These are phyloP conservation scores for Drosophila neutralis DNA, from an alignment of 2,888 invertebrate species.

Conservation along the genomic window DNA sequence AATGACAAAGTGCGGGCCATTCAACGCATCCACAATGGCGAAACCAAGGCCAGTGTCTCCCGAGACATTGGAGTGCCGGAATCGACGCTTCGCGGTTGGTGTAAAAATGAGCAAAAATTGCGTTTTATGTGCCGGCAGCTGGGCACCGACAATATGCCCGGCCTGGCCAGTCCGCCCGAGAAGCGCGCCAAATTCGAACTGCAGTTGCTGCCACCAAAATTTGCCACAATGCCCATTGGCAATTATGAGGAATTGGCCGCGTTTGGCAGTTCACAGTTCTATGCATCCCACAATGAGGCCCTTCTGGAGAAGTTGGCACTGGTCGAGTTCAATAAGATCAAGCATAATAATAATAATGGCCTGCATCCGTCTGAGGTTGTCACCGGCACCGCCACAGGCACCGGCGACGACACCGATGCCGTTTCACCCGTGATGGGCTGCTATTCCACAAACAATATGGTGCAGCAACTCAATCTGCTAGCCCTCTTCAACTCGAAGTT, in stretches of 20 bases:
- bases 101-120: slow-evolving; percentile 92
- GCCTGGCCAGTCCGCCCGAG: slow-evolving; percentile 73
- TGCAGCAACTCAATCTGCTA: slow-evolving; percentile 86
- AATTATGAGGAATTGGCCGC: slow-evolving; percentile 76
- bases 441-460: slow-evolving; percentile 84
- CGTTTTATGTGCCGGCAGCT: slow-evolving; percentile 89
- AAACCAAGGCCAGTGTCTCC: slow-evolving; percentile 93
- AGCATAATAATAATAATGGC: slow-evolving; percentile 76
- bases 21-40: slow-evolving; percentile 92
- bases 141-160: slow-evolving; percentile 87
- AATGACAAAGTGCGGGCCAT: slow-evolving; percentile 92
- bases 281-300: slow-evolving; percentile 74
- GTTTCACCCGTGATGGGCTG: slow-evolving; percentile 85
- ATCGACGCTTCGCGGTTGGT: slow-evolving; percentile 94
- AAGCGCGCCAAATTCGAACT: slow-evolving; percentile 81
- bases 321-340: slow-evolving; percentile 66
- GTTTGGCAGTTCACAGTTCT: slow-evolving; percentile 74
- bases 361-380: slow-evolving; percentile 39
- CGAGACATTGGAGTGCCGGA: slow-evolving; percentile 94
- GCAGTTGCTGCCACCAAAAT: slow-evolving; percentile 70
- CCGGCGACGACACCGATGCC: slow-evolving; percentile 16
- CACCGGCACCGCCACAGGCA: background rate
- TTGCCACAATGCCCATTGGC: slow-evolving; percentile 54
- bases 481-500: slow-evolving; percentile 86
- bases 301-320: slow-evolving; percentile 81